These are phyloP conservation scores for Epizoanthus scotinus DNA, from an alignment of 92 coral and sea anemone genomes.

Conservation along the genomic window DNA sequence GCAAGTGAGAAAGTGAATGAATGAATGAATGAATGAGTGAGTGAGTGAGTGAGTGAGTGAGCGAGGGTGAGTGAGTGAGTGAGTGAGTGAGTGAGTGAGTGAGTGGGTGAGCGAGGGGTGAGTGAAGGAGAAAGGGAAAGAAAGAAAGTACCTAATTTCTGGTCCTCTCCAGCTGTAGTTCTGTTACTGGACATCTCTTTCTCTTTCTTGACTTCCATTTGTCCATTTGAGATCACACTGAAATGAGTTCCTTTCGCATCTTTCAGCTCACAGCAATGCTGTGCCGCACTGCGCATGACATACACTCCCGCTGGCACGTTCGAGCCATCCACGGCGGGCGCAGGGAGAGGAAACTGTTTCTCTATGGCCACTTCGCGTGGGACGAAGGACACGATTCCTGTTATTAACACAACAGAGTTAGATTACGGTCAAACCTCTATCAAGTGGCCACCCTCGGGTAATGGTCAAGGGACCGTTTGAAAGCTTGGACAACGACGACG, in stretches of 20 bases:
- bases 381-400: constrained; percentile 47
- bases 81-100: too few relatives aligned
- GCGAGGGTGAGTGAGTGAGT: too few relatives aligned
- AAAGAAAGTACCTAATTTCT: background rate
- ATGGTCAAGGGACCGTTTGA: too few relatives aligned
- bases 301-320: constrained; percentile 73
- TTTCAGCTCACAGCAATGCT: constrained; percentile 79
- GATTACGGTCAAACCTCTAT: background rate
- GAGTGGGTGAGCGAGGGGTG: background rate
- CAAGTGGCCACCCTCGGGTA: too few relatives aligned
- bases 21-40: background rate
- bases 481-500: too few relatives aligned
- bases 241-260: constrained; percentile 78
- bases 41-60: background rate
- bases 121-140: background rate
- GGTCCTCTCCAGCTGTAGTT: background rate
- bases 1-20: background rate
- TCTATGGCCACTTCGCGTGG: constrained; percentile 59
- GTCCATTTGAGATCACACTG: constrained; percentile 81
- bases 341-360: constrained; percentile 31
- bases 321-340: constrained; percentile 46
- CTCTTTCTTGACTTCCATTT: constrained; percentile 46
- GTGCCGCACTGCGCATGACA: constrained; percentile 82
- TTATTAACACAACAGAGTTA: background rate
- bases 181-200: constrained; percentile 18